Percentiles rank a stretch among this genome's conserved stretches.
Evolutionary conservation across 1,140 invertebrate species (phyloP).

Genomic region (Diorhabda sublineata): DNA sequence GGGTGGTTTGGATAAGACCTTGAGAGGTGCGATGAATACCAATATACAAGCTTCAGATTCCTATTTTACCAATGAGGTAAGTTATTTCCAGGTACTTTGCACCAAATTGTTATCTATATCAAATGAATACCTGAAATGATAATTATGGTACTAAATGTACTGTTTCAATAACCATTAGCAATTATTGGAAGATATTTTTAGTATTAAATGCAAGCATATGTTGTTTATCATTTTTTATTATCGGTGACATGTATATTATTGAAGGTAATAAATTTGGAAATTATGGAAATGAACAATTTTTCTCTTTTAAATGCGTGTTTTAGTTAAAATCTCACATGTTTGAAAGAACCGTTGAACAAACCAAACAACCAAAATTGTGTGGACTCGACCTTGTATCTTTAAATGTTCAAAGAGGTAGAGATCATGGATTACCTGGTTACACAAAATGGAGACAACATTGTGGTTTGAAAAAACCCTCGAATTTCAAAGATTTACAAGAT

Average conservation of each 20-base stretch:
- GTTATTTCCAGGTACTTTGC: constrained; percentile 16
- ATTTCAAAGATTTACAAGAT: constrained; percentile 69
- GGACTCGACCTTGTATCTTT: constrained; percentile 81
- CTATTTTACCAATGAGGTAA: constrained; percentile 65
- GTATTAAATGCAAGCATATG: too few relatives aligned
- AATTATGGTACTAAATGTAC: too few relatives aligned
- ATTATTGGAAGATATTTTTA: too few relatives aligned
- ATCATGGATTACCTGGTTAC: constrained; percentile 84
- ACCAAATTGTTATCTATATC: constrained; percentile 20
- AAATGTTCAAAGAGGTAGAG: constrained; percentile 82
- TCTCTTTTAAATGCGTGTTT: constrained; percentile 18
- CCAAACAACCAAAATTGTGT: constrained; percentile 48
- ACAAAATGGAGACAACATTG: constrained; percentile 71
- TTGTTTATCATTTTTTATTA: too few relatives aligned
- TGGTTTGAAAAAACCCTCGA: constrained; percentile 60
- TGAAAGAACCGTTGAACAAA: constrained; percentile 50
- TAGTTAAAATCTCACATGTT: constrained; percentile 74
- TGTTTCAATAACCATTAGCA: too few relatives aligned
- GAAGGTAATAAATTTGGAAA: too few relatives aligned
- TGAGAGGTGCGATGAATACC: constrained; percentile 62
- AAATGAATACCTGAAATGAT: too few relatives aligned
- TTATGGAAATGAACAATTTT: too few relatives aligned
- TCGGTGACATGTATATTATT: too few relatives aligned
- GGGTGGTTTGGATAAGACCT: constrained; percentile 56
- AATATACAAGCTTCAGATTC: constrained; percentile 63